Conservation (phyloP, 2,888 invertebrate species). For the Notodonta ziczac region DNA sequence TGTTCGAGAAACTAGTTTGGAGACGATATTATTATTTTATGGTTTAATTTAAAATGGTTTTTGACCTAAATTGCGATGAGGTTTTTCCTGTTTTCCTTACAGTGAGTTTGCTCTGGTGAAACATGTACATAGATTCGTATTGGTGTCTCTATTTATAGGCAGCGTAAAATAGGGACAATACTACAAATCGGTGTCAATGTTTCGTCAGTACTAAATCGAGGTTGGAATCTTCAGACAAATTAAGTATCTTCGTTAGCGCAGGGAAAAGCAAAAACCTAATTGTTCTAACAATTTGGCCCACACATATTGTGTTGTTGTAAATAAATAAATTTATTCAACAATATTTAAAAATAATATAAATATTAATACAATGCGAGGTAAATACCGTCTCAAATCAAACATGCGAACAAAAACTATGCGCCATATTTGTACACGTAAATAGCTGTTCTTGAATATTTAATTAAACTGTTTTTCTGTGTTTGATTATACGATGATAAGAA, state of each 20-base stretch:
- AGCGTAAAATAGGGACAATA: too few relatives aligned
- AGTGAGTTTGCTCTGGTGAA: not conserved
- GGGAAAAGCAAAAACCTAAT: too few relatives aligned
- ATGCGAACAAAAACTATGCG: conserved; percentile 12
- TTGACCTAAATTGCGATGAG: not conserved
- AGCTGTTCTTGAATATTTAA: conserved; percentile 24
- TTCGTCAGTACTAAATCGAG: too few relatives aligned
- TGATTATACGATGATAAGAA: conserved; percentile 15
- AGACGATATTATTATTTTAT: conserved; percentile 7
- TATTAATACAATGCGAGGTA: not conserved
- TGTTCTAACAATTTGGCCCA: not conserved
- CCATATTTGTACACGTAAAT: conserved; percentile 19
- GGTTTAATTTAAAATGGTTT: not conserved
- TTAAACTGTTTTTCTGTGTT: conserved; percentile 13
- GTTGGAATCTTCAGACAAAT: too few relatives aligned
- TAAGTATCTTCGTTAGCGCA: too few relatives aligned
- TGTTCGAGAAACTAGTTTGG: conserved; percentile 25
- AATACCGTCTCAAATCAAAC: conserved; percentile 3
- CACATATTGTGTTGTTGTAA: not conserved
- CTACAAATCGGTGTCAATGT: too few relatives aligned
- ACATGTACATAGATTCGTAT: too few relatives aligned
- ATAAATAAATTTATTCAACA: not conserved
- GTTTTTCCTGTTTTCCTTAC: not conserved
- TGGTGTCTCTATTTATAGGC: too few relatives aligned
- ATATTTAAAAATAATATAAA: not conserved